Percentiles rank a stretch among this genome's conserved stretches.
phyloP scores from a whole-genome alignment of 1,140 invertebrate species.

The Drosophila azteca region DNA sequence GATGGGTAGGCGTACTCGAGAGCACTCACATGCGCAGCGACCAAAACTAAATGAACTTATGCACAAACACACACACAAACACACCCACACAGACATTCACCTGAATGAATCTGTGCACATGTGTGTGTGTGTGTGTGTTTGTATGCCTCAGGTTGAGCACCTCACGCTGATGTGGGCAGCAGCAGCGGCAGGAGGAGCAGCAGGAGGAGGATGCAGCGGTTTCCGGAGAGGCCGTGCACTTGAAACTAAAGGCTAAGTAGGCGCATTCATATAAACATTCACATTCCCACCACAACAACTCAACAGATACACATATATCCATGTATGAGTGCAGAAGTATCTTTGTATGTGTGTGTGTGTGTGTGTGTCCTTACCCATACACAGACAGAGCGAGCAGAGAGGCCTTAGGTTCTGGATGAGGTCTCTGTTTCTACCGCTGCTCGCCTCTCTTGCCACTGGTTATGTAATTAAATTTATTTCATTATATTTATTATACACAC shows the following conservation, averaged over 20 bases:
- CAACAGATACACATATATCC: conserved; percentile 29
- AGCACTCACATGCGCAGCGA: conserved; percentile 41
- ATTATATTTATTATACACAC: conserved; percentile 19
- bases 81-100: conserved; percentile 18
- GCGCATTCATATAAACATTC: conserved; percentile 46
- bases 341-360: background rate
- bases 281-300: conserved; percentile 27
- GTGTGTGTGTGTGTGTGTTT: conserved; percentile 7
- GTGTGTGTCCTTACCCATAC: conserved; percentile 16
- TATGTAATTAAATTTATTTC: conserved; percentile 46
- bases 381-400: conserved; percentile 1
- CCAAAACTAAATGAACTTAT: conserved; percentile 41
- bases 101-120: conserved; percentile 24
- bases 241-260: conserved; percentile 62
- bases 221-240: conserved; percentile 38
- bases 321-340: conserved; percentile 27
- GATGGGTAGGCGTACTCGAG: conserved; percentile 18
- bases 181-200: background rate
- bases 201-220: conserved; percentile 6
- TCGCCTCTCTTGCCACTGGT: conserved; percentile 19
- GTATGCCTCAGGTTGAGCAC: conserved; percentile 37
- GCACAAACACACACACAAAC: conserved; percentile 44
- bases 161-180: conserved; percentile 22
- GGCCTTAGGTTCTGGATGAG: no score
- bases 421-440: no score